Conservation (phyloP, 2,888 invertebrate genomes). For the Molanna angustata region DNA sequence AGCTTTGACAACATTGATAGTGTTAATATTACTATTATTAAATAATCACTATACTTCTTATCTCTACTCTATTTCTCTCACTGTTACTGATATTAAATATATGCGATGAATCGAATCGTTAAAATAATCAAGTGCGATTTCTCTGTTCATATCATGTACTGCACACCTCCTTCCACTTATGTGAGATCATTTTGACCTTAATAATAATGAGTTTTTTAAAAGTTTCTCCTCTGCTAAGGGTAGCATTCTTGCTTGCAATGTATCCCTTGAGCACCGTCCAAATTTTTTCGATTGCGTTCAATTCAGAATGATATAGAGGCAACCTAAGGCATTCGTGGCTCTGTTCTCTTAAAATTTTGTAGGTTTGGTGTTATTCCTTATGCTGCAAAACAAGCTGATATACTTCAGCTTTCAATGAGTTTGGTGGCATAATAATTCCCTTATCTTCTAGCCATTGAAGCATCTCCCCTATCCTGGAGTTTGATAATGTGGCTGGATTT, state of each 20-base stretch:
- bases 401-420: constrained; percentile 1
- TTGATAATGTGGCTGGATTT: constrained; percentile 4
- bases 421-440: not conserved
- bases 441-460: not conserved
- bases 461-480: constrained; percentile 1
- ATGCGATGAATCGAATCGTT: too few species aligned
- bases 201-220: constrained; percentile 1
- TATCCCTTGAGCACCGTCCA: constrained; percentile 6
- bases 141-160: not conserved
- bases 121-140: constrained; percentile 1
- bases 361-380: not conserved
- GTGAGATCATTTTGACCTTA: not conserved
- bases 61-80: too few species aligned
- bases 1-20: too few species aligned
- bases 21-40: too few species aligned
- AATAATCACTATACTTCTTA: too few species aligned
- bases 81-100: too few species aligned
- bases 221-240: not conserved
- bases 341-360: constrained; percentile 3
- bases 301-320: constrained; percentile 3
- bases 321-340: constrained; percentile 1
- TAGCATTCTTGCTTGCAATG: not conserved
- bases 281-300: constrained; percentile 9
- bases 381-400: not conserved
- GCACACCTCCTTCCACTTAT: constrained; percentile 4